These are phyloP conservation scores for Ranitomeya variabilis DNA, from an alignment of 2,113 vertebrate genomes.

Conservation along the genomic window DNA sequence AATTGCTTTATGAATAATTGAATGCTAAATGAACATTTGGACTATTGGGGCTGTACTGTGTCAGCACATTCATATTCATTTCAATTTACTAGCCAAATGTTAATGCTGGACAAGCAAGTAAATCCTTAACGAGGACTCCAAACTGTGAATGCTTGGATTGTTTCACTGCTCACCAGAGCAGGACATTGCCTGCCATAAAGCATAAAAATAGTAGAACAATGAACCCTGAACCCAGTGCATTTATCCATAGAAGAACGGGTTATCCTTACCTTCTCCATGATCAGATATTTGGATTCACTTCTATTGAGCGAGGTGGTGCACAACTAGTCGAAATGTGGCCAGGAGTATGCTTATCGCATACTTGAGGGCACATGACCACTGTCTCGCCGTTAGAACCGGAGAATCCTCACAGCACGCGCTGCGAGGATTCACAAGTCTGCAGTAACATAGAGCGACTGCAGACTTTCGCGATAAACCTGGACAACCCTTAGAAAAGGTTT, in stretches of 20 bases:
- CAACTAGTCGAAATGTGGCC: too few species aligned
- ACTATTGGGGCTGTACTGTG: background rate
- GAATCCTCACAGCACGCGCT: too few species aligned
- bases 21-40: background rate
- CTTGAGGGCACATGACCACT: too few species aligned
- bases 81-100: background rate
- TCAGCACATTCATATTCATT: background rate
- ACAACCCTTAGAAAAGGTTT: background rate
- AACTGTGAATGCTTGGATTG: background rate
- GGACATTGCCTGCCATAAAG: background rate
- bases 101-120: background rate
- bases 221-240: background rate
- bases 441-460: too few species aligned
- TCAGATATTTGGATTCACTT: background rate
- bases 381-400: too few species aligned
- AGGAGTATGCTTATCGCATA: too few species aligned
- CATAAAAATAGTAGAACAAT: background rate
- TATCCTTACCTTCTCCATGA: background rate
- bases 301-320: background rate
- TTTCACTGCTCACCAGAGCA: background rate
- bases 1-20: background rate
- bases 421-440: too few species aligned
- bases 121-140: background rate
- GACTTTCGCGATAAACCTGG: too few species aligned
- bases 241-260: background rate